Percentiles rank a stretch among this genome's conserved stretches.
These are phyloP conservation scores for Cephus pygmeus DNA, from an alignment of 2,888 invertebrate species.

Conservation along the genomic window DNA sequence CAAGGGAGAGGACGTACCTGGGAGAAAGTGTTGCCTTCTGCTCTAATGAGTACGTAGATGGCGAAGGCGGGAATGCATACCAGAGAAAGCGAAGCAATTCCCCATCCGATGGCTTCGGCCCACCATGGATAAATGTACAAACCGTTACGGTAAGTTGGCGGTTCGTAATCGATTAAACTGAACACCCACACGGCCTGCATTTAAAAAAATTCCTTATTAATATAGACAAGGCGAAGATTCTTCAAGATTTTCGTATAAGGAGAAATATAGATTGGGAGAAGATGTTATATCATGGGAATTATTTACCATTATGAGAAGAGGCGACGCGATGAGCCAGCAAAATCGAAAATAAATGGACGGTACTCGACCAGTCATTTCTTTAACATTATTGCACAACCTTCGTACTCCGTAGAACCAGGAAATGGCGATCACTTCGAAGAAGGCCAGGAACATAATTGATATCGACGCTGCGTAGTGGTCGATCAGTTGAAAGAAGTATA, in stretches of 20 bases:
- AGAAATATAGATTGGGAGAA: neutral
- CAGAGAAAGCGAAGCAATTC: slow-evolving; percentile 83
- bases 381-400: slow-evolving; percentile 82
- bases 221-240: neutral
- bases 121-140: slow-evolving; percentile 83
- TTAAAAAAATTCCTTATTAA: slow-evolving; percentile 16
- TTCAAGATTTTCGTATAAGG: neutral
- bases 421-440: slow-evolving; percentile 92
- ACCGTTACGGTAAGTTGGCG: slow-evolving; percentile 86
- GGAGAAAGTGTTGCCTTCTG: slow-evolving; percentile 77
- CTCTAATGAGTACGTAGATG: slow-evolving; percentile 75
- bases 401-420: slow-evolving; percentile 92
- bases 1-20: slow-evolving; percentile 70
- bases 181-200: slow-evolving; percentile 86
- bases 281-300: neutral
- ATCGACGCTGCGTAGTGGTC: slow-evolving; percentile 94
- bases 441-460: slow-evolving; percentile 91
- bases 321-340: slow-evolving; percentile 87
- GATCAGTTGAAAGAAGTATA: slow-evolving; percentile 91
- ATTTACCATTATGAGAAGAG: slow-evolving; percentile 79
- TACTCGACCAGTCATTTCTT: slow-evolving; percentile 87
- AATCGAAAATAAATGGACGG: slow-evolving; percentile 86
- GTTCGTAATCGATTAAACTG: slow-evolving; percentile 87
- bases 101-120: slow-evolving; percentile 90
- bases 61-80: slow-evolving; percentile 88